Conservation (phyloP, 2,113 vertebrate species). For the Atractosteus spatula region DNA sequence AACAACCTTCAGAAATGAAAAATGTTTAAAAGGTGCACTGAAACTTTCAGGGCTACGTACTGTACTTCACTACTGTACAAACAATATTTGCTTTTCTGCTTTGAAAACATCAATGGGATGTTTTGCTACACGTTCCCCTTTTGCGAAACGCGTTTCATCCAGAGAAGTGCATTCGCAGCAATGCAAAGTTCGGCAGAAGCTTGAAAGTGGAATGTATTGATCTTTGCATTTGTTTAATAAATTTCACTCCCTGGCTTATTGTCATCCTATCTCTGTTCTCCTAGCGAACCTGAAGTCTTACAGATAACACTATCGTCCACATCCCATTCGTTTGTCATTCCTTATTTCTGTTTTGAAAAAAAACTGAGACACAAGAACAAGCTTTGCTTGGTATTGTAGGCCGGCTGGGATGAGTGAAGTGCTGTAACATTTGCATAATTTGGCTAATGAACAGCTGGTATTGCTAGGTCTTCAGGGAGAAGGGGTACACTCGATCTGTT, state of each 20-base stretch:
- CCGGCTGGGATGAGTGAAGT: conserved; percentile 27
- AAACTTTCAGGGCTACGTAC: no score
- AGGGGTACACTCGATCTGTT: conserved; percentile 54
- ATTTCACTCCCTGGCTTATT: neutral
- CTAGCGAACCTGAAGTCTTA: neutral
- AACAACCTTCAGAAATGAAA: no score
- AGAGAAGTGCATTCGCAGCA: no score
- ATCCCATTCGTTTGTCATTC: neutral
- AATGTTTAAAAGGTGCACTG: no score
- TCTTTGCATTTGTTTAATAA: neutral
- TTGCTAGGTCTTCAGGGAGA: conserved; percentile 64
- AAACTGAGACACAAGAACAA: conserved; percentile 16
- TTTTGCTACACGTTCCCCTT: no score
- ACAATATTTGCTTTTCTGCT: no score
- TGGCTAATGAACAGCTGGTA: conserved; percentile 82
- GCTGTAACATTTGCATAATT: conserved; percentile 72
- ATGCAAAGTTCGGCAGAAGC: neutral
- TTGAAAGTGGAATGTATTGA: neutral
- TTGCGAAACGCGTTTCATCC: no score
- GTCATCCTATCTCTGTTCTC: neutral
- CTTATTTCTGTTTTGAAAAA: conserved; percentile 24
- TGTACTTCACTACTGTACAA: no score
- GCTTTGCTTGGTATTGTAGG: neutral
- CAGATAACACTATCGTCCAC: neutral
- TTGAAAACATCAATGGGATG: no score